A percentile compares a stretch with the other conserved stretches of the same genome.
phyloP scores from a whole-genome alignment of 2,888 invertebrate species.

The Hermaeophaga mercurialis region DNA sequence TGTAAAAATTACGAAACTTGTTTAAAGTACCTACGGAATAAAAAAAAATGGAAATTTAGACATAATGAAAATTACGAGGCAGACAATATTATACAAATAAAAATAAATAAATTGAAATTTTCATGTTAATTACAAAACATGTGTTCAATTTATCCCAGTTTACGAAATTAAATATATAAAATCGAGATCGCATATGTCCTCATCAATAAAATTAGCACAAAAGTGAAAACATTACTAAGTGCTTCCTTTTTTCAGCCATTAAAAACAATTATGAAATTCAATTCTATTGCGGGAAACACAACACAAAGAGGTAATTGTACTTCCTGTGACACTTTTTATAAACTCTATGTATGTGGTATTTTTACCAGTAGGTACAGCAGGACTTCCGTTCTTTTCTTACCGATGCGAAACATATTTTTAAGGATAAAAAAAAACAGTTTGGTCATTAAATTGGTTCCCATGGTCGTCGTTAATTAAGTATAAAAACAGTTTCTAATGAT shows the following conservation, averaged over 20 bases:
- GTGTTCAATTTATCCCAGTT: too few relatives aligned
- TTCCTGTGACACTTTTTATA: slow-evolving; percentile 27
- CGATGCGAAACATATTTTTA: slow-evolving; percentile 22
- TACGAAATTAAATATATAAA: not conserved
- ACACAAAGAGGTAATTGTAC: slow-evolving; percentile 28
- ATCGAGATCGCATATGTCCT: slow-evolving; percentile 5
- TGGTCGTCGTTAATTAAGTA: not conserved
- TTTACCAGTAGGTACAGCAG: slow-evolving; percentile 31
- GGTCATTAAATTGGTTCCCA: not conserved
- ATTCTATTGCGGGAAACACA: slow-evolving; percentile 21
- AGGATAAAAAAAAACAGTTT: not conserved
- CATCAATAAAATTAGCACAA: slow-evolving; percentile 18
- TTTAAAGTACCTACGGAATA: too few relatives aligned
- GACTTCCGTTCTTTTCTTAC: slow-evolving; percentile 31
- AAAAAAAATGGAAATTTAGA: too few relatives aligned
- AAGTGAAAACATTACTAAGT: slow-evolving; percentile 19
- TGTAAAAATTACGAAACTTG: too few relatives aligned
- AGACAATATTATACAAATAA: too few relatives aligned
- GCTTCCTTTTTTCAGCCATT: slow-evolving; percentile 18
- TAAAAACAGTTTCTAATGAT: not conserved
- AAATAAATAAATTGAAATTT: too few relatives aligned
- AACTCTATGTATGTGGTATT: slow-evolving; percentile 19
- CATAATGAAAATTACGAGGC: too few relatives aligned
- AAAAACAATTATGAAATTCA: slow-evolving; percentile 26
- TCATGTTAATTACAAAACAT: too few relatives aligned